A percentile compares a stretch with the other conserved stretches of the same genome.
These are phyloP conservation scores for Panulirus ornatus DNA, from an alignment of 1,140 invertebrate genomes.

Conservation along the genomic window DNA sequence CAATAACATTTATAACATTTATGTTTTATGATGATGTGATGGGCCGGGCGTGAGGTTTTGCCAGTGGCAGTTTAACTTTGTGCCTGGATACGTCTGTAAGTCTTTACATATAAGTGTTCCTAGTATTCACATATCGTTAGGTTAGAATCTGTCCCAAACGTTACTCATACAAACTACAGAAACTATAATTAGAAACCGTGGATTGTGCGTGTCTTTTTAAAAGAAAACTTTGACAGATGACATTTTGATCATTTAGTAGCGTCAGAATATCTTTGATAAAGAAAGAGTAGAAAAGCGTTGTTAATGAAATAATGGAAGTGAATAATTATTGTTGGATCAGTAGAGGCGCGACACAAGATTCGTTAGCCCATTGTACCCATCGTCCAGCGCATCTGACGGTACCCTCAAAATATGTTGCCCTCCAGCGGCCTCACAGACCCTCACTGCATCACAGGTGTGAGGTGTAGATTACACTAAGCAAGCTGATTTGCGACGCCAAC, in stretches of 20 bases:
- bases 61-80: constrained; percentile 25
- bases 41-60: constrained; percentile 16
- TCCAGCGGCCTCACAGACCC: constrained; percentile 7
- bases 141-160: too few relatives aligned
- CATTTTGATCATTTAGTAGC: constrained; percentile 34
- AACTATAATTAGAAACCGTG: too few relatives aligned
- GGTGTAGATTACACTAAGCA: constrained; percentile 15
- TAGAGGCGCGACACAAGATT: background rate
- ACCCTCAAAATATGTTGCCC: background rate
- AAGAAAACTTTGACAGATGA: constrained; percentile 46
- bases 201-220: constrained; percentile 2
- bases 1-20: too few relatives aligned
- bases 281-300: background rate
- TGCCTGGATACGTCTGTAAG: background rate
- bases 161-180: too few relatives aligned
- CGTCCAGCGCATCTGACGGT: constrained; percentile 14
- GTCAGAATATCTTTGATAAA: constrained; percentile 34
- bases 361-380: background rate
- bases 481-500: constrained; percentile 21
- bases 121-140: too few relatives aligned
- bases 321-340: too few relatives aligned
- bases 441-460: constrained; percentile 16
- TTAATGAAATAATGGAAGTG: background rate
- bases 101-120: too few relatives aligned
- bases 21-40: constrained; percentile 31